These are phyloP conservation scores for Callinectes sapidus DNA, from an alignment of 2,888 invertebrate species.

Conservation along the genomic window DNA sequence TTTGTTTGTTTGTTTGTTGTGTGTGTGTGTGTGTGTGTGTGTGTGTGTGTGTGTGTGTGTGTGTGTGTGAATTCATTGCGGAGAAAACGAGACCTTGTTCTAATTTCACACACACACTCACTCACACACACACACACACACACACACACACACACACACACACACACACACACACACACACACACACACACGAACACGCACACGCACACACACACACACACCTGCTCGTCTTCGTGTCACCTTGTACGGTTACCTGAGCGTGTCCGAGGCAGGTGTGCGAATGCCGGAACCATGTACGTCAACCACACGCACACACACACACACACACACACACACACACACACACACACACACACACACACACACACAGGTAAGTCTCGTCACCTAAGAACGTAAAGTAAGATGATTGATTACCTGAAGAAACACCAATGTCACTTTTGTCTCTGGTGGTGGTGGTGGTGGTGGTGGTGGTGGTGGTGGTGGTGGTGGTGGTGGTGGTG, in stretches of 20 bases:
- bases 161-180: neutral
- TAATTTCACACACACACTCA: neutral
- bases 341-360: neutral
- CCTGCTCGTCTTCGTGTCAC: conserved; percentile 26
- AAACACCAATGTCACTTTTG: neutral
- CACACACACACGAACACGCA: conserved; percentile 6
- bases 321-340: neutral
- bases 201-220: conserved; percentile 33
- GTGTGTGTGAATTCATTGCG: neutral
- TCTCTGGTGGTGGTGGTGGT: neutral
- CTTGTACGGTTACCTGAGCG: conserved; percentile 22
- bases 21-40: conserved; percentile 29
- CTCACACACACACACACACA: neutral
- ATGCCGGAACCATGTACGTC: neutral
- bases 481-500: too few relatives aligned
- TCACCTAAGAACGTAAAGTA: neutral
- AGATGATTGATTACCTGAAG: neutral
- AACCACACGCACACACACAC: conserved; percentile 5
- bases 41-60: conserved; percentile 29
- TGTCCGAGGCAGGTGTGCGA: neutral
- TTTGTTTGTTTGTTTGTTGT: conserved; percentile 1
- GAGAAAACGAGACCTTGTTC: neutral
- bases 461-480: too few relatives aligned
- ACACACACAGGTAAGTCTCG: neutral
- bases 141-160: neutral